Conservation (phyloP, 2,113 vertebrate genomes). For the Urocolius indicus region DNA sequence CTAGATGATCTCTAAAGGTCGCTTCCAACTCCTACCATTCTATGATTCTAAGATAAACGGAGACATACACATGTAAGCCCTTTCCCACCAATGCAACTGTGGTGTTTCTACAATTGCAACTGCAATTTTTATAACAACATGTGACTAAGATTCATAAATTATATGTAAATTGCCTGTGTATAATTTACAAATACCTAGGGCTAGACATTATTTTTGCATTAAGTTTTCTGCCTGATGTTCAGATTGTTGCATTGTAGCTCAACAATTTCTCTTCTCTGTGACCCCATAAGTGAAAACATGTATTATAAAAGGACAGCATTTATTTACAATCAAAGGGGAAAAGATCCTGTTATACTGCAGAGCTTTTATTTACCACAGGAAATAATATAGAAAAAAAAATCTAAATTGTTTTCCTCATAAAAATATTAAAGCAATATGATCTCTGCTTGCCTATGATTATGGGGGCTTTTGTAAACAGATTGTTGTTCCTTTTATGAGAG, state of each 20-base stretch:
- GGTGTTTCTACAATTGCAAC: not conserved
- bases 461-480: slow-evolving; percentile 50
- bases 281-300: not conserved
- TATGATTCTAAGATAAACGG: not conserved
- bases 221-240: slow-evolving; percentile 16
- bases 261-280: not conserved
- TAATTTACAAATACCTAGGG: slow-evolving; percentile 63
- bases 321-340: slow-evolving; percentile 19
- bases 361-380: slow-evolving; percentile 3
- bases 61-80: not conserved
- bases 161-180: slow-evolving; percentile 59
- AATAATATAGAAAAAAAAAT: not conserved
- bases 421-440: slow-evolving; percentile 16
- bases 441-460: not conserved
- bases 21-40: no score
- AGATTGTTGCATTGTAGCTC: not conserved
- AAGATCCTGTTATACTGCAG: not conserved
- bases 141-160: slow-evolving; percentile 43
- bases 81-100: fast-evolving
- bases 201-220: slow-evolving; percentile 56
- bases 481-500: slow-evolving; percentile 15
- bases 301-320: slow-evolving; percentile 23
- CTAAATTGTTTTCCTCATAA: slow-evolving; percentile 9
- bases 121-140: slow-evolving; percentile 24
- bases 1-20: no score